Conservation (phyloP, 92 coral and sea anemone species). For the Porites evermanni region DNA sequence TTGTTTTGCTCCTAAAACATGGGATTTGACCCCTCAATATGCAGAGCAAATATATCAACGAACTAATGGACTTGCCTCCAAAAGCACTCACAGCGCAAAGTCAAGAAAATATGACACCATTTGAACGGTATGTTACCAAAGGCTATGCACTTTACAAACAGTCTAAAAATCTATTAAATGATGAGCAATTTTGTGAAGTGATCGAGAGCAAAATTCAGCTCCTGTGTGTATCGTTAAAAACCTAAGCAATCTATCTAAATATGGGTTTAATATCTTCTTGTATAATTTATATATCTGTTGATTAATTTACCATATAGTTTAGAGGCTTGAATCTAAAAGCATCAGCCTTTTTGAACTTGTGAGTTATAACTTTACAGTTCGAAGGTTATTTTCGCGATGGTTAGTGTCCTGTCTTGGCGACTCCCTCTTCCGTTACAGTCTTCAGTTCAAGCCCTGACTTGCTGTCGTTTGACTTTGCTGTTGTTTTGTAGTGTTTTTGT, state of each 20-base stretch:
- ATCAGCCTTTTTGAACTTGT: constrained; percentile 25
- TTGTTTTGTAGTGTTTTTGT: constrained; percentile 84
- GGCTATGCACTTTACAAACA: constrained; percentile 15
- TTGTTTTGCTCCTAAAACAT: constrained; percentile 1
- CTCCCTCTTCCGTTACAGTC: too few relatives aligned
- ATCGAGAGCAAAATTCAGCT: constrained; percentile 5
- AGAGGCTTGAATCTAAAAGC: constrained; percentile 23
- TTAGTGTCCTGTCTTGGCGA: background rate
- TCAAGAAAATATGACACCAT: background rate
- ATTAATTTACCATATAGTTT: constrained; percentile 37
- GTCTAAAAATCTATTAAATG: constrained; percentile 32
- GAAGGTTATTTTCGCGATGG: background rate
- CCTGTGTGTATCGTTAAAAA: background rate
- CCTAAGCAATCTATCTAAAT: constrained; percentile 32
- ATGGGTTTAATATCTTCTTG: constrained; percentile 27
- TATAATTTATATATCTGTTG: constrained; percentile 40
- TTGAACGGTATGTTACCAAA: constrained; percentile 25
- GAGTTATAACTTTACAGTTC: background rate
- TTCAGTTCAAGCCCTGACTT: constrained; percentile 47
- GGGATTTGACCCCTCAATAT: constrained; percentile 12
- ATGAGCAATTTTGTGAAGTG: background rate
- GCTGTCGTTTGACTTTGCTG: constrained; percentile 19
- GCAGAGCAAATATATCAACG: constrained; percentile 15
- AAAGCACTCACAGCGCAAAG: background rate
- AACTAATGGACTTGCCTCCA: background rate